Percentiles rank a stretch among this genome's conserved stretches.
These are phyloP conservation scores for Mus spicilegus DNA, from an alignment of 2,113 vertebrate genomes.

Conservation along the genomic window DNA sequence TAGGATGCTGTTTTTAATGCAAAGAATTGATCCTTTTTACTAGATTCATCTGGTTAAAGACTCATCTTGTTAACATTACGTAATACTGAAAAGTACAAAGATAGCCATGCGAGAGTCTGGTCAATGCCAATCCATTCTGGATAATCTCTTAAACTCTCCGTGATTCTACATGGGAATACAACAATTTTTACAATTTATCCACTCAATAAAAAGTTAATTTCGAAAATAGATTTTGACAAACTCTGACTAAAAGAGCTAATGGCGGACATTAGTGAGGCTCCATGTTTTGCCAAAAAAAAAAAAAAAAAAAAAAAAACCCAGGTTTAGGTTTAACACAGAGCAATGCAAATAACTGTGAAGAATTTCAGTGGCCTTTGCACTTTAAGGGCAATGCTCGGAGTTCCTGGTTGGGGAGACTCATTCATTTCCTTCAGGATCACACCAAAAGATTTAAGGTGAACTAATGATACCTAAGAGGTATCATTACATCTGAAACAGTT, in stretches of 20 bases:
- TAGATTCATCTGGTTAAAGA: constrained; percentile 12
- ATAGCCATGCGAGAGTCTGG: not conserved
- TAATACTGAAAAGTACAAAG: constrained; percentile 47
- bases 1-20: not conserved
- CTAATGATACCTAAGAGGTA: not conserved
- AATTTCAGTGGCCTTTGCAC: not conserved
- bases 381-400: not conserved
- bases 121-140: not conserved
- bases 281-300: not conserved
- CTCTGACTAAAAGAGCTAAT: not conserved
- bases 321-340: not conserved
- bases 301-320: too few species aligned
- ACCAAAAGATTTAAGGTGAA: constrained; percentile 5
- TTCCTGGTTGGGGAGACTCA: not conserved
- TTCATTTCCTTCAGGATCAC: constrained; percentile 59
- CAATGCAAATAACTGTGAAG: not conserved
- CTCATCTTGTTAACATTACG: not conserved
- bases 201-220: not conserved
- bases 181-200: not conserved
- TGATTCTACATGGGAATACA: not conserved
- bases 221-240: constrained; percentile 43
- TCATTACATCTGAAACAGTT: constrained; percentile 26
- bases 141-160: not conserved
- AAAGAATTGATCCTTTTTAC: constrained; percentile 23
- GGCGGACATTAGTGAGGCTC: not conserved